Evolutionary conservation across 92 coral and sea anemone genomes (phyloP), one percentile per base, ranked within the genome.

Genomic region (Phymanthus crucifer): DNA sequence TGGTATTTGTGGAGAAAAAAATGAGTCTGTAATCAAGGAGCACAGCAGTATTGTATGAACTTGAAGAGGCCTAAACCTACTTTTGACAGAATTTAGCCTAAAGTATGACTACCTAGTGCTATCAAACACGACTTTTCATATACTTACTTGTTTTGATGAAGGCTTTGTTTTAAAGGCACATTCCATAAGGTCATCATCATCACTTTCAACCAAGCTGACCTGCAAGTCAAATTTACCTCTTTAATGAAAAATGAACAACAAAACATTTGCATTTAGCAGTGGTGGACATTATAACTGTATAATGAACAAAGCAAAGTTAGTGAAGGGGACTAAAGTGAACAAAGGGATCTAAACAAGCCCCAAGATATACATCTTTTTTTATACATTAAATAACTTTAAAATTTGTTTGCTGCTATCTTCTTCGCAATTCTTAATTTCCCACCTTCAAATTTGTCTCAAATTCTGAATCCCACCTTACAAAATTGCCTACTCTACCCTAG

Each of bases 101-200:
- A 54, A 54, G 21, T 54, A 54, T 54, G 64, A 54, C 64, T 54
- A 54, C n/a, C n/a, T n/a, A n/a, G 64, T 54, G 64, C 64, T 54
- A 57, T 48, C 14, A 13, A 48, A 48, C 29, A 72, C 13, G 76
- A 33, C 26, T 50, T 35, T 38, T 35, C 47, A 35, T 70, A 70
- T 38, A 45, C 45, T 72, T 73, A 73, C 78, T 21, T 73, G 78
- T 73, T 73, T 73, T 43, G 56, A 73, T 45, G 54, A 35, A 17
- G 54, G 56, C 56, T 46, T 37, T 47, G 54, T 45, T 31, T 73
- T 45, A 40, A 46, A 73, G 78, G 54, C 78, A 73, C 78, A 36
- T 73, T 73, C 26, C 61, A 32, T 58, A 33, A 73, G 78, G 36
- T 40, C 78, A 73, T 43, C 64, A 46, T 73, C 78, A 73, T 58